Percentiles rank a stretch among this genome's conserved stretches.
phyloP scores from a whole-genome alignment of 2,113 vertebrate genomes.

The Ptychochromis oligacanthus region DNA sequence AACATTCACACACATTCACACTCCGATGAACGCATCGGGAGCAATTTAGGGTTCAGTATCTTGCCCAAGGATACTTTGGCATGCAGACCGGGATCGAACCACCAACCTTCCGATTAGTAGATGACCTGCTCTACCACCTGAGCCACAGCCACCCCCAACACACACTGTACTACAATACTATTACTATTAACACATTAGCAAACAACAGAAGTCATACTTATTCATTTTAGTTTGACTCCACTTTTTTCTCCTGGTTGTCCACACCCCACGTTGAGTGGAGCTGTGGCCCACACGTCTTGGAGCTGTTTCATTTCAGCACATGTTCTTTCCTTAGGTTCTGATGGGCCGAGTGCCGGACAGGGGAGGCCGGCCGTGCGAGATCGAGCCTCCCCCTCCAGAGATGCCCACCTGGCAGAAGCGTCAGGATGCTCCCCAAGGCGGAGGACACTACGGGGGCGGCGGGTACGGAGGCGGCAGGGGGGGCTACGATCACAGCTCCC shows the following conservation, averaged over 20 bases:
- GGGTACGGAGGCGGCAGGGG: constrained; percentile 80
- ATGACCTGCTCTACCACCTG: no score
- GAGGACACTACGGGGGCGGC: constrained; percentile 84
- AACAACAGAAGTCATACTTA: no score
- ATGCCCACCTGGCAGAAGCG: constrained; percentile 99
- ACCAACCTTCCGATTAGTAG: no score
- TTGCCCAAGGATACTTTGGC: no score
- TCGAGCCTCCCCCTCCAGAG: constrained; percentile 95
- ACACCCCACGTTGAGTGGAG: rapidly evolving
- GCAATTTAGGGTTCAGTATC: no score
- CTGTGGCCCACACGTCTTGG: background rate
- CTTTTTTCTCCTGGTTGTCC: background rate
- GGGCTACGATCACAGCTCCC: constrained; percentile 82
- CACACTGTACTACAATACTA: no score
- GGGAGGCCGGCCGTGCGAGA: constrained; percentile 96
- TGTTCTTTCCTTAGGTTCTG: constrained; percentile 82
- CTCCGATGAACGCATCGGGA: no score
- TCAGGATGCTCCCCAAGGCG: constrained; percentile 86
- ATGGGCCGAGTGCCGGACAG: constrained; percentile 98
- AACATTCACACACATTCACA: no score
- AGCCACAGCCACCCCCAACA: no score
- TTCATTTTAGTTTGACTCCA: background rate
- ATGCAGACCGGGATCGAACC: no score
- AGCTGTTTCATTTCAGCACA: background rate
- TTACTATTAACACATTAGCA: no score